Base-by-base conservation (phyloP, 2,797 vertebrate genomes). In the Molossus alvarezi region DNA sequence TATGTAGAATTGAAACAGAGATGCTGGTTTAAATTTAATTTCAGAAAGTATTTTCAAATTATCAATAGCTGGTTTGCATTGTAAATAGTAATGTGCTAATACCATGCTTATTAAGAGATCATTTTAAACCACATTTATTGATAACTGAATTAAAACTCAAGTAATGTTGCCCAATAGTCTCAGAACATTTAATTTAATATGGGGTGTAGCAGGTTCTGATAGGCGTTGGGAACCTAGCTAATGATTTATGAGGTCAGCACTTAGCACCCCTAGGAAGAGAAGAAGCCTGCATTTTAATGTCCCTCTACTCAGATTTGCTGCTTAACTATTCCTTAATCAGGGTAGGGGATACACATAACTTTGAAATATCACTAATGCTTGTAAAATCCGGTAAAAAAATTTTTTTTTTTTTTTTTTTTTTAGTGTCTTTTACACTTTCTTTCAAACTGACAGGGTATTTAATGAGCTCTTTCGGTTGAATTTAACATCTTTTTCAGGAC, bases 171-270 rank as follows among this genome's bases (percentile, higher is more conserved):
- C 97, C 98, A 97, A 97, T 95, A 91, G 95, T 97, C 88, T 98
- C 91, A 37, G 94, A 96, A 96, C 93, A 71, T 96, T 97, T 98
- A 97, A 98, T 98, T 98, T 97, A 97, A 98, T 97, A 97, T 9
- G 94, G 93, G 92, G 97, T 98, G 96, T 97, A 97, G 98, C 91
- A 97, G 96, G 84, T 97, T 97, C 97, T 97, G 90, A 95, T 97
- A 62, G 86, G 98, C 97, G 71, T 96, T 97, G 96, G 98, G 97
- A 98, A 97, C 97, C 97, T 71, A 95, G 97, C 95, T 98, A 97
- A 98, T 98, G 97, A 98, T 98, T 98, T 98, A 98, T 97, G 98
- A 98, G 98, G 97, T 97, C 98, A 98, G 96, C 97, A 88, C 88
- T 97, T 97, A 95, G 97, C 98, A 97, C 97, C 9, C 8, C 97